These are phyloP conservation scores for Micoletzkya japonica DNA, from an alignment of 2,888 invertebrate species.

Conservation along the genomic window DNA sequence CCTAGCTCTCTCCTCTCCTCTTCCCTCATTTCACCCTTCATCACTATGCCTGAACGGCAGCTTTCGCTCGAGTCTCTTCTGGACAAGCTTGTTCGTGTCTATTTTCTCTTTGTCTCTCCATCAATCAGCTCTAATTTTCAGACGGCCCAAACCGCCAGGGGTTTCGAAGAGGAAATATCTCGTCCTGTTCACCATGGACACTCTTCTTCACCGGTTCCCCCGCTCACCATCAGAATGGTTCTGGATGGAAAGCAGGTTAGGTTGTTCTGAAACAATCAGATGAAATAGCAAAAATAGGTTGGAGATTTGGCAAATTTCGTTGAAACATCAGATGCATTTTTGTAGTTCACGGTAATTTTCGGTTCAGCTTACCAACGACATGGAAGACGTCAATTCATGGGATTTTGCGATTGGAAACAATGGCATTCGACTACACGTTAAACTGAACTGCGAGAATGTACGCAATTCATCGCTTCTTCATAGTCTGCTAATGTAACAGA, in stretches of 20 bases:
- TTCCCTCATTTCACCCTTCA: background rate
- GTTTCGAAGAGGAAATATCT: background rate
- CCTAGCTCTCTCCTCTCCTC: background rate
- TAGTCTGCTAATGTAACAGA: no score
- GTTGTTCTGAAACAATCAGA: no score
- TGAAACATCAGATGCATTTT: no score
- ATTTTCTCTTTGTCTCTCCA: background rate
- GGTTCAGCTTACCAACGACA: no score
- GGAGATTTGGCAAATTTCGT: no score
- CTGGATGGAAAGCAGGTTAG: background rate
- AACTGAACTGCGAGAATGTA: slow-evolving; percentile 17
- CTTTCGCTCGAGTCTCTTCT: background rate
- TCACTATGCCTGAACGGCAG: background rate
- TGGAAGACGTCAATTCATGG: no score
- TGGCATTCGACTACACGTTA: slow-evolving; percentile 1
- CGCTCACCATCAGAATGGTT: background rate
- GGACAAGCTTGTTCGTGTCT: background rate
- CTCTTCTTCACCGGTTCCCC: background rate
- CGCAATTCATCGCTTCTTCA: no score
- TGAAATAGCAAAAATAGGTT: no score
- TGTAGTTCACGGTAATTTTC: no score
- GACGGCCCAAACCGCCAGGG: background rate
- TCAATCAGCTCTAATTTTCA: background rate
- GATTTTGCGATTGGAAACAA: slow-evolving; percentile 13
- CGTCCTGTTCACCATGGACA: background rate